Conservation (phyloP, 2,888 invertebrate species). For the Drosophila conformis region DNA sequence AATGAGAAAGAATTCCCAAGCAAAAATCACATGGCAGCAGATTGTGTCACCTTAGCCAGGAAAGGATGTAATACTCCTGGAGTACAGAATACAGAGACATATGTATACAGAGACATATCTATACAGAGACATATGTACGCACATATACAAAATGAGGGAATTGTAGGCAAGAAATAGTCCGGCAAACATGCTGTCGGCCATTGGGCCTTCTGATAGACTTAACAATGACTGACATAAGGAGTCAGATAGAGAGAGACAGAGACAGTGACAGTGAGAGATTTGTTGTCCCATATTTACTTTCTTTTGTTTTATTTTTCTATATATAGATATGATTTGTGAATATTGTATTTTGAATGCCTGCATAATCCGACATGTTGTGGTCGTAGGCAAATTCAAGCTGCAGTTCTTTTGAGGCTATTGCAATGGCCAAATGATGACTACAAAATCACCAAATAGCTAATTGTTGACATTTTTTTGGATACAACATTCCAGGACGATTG, state of each 20-base stretch:
- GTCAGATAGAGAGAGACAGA: neutral
- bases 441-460: slow-evolving; percentile 28
- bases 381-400: slow-evolving; percentile 22
- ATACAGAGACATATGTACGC: neutral
- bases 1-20: neutral
- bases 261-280: neutral
- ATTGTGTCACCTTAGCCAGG: neutral
- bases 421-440: slow-evolving; percentile 29
- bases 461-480: slow-evolving; percentile 23
- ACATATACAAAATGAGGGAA: neutral
- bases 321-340: neutral
- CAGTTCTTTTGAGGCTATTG: slow-evolving; percentile 33
- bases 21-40: neutral
- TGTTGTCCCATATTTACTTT: neutral
- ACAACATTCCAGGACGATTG: neutral
- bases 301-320: neutral
- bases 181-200: neutral
- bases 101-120: neutral
- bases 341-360: slow-evolving; percentile 14
- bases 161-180: neutral
- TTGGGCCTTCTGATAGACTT: neutral
- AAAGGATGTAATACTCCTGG: neutral
- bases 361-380: slow-evolving; percentile 50
- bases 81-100: neutral
- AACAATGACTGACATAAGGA: neutral